These are phyloP conservation scores for Alentia gelatinosa DNA, from an alignment of 2,888 invertebrate species.

Conservation along the genomic window DNA sequence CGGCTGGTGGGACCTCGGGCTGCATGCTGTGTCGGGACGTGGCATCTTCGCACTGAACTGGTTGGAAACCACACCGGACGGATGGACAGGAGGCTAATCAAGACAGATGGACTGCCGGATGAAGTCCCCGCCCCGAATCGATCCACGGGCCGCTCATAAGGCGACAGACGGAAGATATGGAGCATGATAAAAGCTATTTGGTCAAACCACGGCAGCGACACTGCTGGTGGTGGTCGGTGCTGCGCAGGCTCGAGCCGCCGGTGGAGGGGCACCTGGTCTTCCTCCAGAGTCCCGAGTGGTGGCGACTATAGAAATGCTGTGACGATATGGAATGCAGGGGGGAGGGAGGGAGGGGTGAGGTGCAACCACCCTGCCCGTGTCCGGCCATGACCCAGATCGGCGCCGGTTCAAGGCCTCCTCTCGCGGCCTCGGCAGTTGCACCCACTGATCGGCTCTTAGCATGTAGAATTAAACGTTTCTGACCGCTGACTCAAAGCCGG, in stretches of 20 bases:
- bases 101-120: neutral
- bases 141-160: neutral
- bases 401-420: no score
- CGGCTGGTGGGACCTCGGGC: neutral
- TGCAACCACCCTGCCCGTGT: no score
- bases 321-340: no score
- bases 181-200: neutral
- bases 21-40: neutral
- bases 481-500: neutral
- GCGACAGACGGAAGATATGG: neutral
- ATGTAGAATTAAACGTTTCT: constrained; percentile 11
- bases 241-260: no score
- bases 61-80: neutral
- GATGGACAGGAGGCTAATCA: neutral
- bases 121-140: neutral
- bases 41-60: neutral
- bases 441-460: neutral
- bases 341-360: no score
- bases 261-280: no score
- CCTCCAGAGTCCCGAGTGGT: no score
- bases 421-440: no score
- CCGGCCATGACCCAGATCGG: no score
- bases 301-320: no score
- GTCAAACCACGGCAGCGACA: no score
- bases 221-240: no score